Base-by-base conservation (phyloP, 2,797 vertebrate genomes). In the Parotocinclus haroldoi region DNA sequence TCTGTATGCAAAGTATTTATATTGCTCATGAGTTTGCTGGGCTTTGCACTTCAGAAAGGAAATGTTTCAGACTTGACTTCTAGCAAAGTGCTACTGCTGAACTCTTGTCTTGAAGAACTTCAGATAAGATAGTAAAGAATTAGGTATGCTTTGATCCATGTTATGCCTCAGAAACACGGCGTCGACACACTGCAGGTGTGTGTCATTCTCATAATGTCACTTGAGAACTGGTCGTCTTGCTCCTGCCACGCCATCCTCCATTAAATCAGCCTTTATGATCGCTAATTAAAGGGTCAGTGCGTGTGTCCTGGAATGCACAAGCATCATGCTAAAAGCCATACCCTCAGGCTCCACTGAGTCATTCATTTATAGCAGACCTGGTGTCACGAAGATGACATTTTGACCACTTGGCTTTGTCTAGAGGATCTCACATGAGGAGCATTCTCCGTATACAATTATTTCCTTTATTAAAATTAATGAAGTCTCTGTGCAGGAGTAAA, bases 211-310 rank as follows among this genome's bases (percentile, higher is more conserved):
- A 42, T 74, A 69, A 74, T 66, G 69, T 68, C 50, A 51, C 42
- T 66, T 72, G 59, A 56, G 66, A 59, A 66, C 46, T 11, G n/a
- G 8, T 66, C 48, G 16, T 16, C 18, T 27, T 9, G 49, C 40
- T 57, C 60, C 54, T 38, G 27, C 58, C 56, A 58, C 39, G 37
- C 39, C 68, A 67, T 75, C 66, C 58, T 46, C 62, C 52, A n/a
- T 73, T 72, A 64, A 69, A 69, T 58, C 56, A 42, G 38, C 51
- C 51, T 58, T 65, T 40, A 53, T 19, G 61, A 63, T 51, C 66
- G 60, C 67, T 78, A 75, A 78, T 78, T 78, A 75, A 71, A 71
- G 59, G 44, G 69, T 27, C 38, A 37, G 36, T 45, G 7, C 36
- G 17, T 7, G 58, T 60, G 72, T 74, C 53, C 68, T 9, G 39